phyloP scores from a whole-genome alignment of 2,797 vertebrate species.

The Melanotaenia parkinsoni region DNA sequence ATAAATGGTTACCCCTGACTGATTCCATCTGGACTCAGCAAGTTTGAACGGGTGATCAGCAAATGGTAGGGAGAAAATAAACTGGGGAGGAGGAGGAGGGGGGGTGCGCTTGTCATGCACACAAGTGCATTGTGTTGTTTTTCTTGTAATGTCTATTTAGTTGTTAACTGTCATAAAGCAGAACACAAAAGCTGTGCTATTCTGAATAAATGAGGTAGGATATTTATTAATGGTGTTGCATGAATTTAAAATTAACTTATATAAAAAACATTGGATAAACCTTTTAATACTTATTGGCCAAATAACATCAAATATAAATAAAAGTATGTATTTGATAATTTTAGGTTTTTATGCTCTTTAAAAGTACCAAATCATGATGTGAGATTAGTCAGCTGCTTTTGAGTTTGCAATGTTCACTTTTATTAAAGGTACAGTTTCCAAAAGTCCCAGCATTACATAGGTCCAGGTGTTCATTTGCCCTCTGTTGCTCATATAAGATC shows the following conservation, averaged over 20 bases:
- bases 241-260: not conserved
- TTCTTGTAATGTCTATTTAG: constrained; percentile 28
- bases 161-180: not conserved
- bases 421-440: too few species aligned
- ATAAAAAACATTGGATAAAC: not conserved
- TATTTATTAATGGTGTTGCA: not conserved
- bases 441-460: not conserved
- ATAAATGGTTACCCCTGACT: constrained; percentile 53
- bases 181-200: not conserved
- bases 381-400: not conserved
- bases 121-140: constrained; percentile 29
- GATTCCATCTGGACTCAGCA: constrained; percentile 76
- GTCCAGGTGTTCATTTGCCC: not conserved
- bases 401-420: too few species aligned
- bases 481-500: constrained; percentile 1
- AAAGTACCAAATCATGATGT: not conserved
- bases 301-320: not conserved
- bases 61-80: constrained; percentile 30
- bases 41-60: constrained; percentile 49
- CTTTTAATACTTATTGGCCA: not conserved
- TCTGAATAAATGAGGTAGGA: not conserved
- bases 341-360: not conserved
- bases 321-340: not conserved
- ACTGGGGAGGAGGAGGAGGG: not conserved
- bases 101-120: constrained; percentile 8